Conservation (phyloP, 1,140 invertebrate genomes). For the Solen grandis region DNA sequence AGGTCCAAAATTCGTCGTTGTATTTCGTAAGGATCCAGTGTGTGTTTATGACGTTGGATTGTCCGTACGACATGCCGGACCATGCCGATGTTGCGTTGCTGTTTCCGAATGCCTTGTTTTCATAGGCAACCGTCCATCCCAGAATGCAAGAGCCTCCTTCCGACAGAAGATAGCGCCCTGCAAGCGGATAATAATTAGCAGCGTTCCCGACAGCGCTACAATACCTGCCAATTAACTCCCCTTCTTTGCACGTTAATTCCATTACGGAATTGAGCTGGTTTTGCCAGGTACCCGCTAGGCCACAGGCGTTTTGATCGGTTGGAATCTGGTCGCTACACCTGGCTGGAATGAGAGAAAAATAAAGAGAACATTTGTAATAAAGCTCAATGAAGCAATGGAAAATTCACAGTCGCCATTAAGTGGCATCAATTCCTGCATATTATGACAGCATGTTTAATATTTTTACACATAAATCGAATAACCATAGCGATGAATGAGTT, state of each 20-base stretch:
- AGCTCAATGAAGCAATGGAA: no score
- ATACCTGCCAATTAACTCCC: constrained; percentile 8
- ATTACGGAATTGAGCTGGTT: constrained; percentile 3
- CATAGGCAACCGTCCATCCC: constrained; percentile 7
- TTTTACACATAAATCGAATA: no score
- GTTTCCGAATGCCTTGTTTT: constrained; percentile 1
- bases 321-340: no score
- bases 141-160: not conserved
- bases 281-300: constrained; percentile 2
- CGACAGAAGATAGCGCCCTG: not conserved
- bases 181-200: not conserved
- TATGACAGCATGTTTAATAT: no score
- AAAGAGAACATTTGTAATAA: no score
- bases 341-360: no score
- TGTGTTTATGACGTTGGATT: not conserved
- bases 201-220: not conserved
- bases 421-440: no score
- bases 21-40: not conserved
- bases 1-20: not conserved
- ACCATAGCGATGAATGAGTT: no score
- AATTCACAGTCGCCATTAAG: no score
- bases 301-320: constrained; percentile 10
- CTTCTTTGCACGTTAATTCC: not conserved
- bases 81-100: not conserved
- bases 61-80: not conserved